phyloP scores from a whole-genome alignment of 2,113 vertebrate genomes.

The Orientallactaga bullata region DNA sequence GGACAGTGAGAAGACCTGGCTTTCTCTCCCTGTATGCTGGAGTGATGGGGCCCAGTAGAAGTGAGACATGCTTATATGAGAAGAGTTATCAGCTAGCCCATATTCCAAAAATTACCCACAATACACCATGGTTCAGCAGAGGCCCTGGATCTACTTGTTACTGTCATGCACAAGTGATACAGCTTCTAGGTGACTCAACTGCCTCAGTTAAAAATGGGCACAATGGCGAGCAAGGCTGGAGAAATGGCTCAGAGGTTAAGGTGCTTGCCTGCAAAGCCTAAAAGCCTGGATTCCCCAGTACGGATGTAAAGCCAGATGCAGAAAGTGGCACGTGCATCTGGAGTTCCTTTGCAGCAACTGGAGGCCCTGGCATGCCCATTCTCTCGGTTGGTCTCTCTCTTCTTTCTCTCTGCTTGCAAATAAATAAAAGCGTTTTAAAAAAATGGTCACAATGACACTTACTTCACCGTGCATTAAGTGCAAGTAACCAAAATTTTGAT shows the following conservation, averaged over 20 bases:
- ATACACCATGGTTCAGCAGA: not conserved
- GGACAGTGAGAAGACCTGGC: constrained; percentile 1
- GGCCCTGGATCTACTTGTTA: not conserved
- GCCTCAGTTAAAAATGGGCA: too few species aligned
- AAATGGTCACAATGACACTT: not conserved
- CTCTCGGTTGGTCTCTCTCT: too few species aligned
- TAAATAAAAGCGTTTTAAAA: not conserved
- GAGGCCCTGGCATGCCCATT: too few species aligned
- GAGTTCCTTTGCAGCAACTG: too few species aligned
- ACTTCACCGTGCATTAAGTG: not conserved
- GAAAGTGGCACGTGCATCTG: too few species aligned
- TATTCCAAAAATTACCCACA: not conserved
- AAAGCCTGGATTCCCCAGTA: too few species aligned
- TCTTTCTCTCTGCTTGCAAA: too few species aligned
- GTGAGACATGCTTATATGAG: not conserved
- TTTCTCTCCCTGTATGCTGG: not conserved
- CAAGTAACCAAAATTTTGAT: not conserved
- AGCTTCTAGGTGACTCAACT: not conserved
- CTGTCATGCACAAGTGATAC: not conserved
- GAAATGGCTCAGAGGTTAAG: too few species aligned
- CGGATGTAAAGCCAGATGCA: too few species aligned
- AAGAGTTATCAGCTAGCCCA: not conserved
- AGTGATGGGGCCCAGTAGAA: not conserved
- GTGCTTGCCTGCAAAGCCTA: too few species aligned
- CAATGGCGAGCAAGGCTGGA: too few species aligned